These are phyloP conservation scores for Cryptocephalus primarius DNA, from an alignment of 2,888 invertebrate genomes.

Conservation along the genomic window DNA sequence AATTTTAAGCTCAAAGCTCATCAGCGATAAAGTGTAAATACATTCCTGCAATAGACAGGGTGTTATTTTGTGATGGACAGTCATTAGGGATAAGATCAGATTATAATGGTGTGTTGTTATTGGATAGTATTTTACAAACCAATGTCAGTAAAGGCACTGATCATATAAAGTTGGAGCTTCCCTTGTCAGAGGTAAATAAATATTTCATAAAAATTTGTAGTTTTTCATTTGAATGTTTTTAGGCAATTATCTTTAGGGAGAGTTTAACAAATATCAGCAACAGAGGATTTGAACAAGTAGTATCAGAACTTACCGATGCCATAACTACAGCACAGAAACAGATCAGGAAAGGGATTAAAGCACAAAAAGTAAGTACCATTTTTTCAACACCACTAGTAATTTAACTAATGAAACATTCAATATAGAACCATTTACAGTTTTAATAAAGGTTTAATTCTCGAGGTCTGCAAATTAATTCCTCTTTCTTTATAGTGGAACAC, in stretches of 20 bases:
- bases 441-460: background rate
- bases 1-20: slow-evolving; percentile 48
- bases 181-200: slow-evolving; percentile 65
- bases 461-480: background rate
- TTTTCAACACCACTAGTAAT: no score
- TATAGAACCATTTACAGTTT: no score
- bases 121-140: slow-evolving; percentile 82
- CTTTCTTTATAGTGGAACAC: slow-evolving; percentile 71
- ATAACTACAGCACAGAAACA: slow-evolving; percentile 61
- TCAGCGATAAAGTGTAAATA: slow-evolving; percentile 59
- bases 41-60: slow-evolving; percentile 67
- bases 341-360: slow-evolving; percentile 76
- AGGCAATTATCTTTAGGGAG: slow-evolving; percentile 75
- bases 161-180: slow-evolving; percentile 70
- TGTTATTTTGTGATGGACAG: slow-evolving; percentile 72
- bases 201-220: background rate
- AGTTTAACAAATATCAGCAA: slow-evolving; percentile 60
- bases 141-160: slow-evolving; percentile 68
- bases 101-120: slow-evolving; percentile 79
- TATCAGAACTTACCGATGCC: slow-evolving; percentile 65
- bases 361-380: slow-evolving; percentile 59
- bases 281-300: slow-evolving; percentile 51
- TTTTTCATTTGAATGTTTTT: slow-evolving; percentile 31
- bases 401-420: no score
- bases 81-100: slow-evolving; percentile 78